Evolutionary conservation across 2,113 vertebrate species (phyloP), one percentile per base, ranked within the genome.

Genomic region (Siniperca chuatsi): DNA sequence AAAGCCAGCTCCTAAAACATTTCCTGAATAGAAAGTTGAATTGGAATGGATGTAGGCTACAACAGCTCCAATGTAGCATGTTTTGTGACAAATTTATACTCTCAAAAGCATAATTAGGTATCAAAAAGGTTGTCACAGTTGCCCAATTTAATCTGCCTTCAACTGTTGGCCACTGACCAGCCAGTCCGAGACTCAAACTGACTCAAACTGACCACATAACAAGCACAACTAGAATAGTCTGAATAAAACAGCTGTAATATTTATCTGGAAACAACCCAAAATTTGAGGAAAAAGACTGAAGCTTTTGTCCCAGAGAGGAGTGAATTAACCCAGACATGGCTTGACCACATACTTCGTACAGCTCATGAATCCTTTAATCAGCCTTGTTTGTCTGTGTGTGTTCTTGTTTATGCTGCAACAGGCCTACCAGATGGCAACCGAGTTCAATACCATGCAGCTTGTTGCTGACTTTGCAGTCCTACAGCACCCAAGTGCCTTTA

Each of bases 381-480:
- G 33, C 76, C 71, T 33, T 68, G 90, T 87, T 90, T 88, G 79
- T 76, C 71, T 20, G 23, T 85, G 85, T 87, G 80, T 75, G 81
- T 87, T 90, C 87, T 85, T 93, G 87, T 93, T 93, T 89, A 86
- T 73, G n/a, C 50, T 62, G 68, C 68, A 64, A 54, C 54, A 46
- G 79, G 64, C 58, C 58, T 7, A 69, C 75, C 84, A 89, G 86
- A 81, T 82, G 83, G 83, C 66, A 79, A 15, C 37, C 1, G 35
- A 78, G 55, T 81, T 80, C 33, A 72, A 23, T 67, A 55, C 80
- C 78, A 75, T 18, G n/a, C 71, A 72, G 46, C 29, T 21, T 35
- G 7, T 72, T 58, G 69, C 70, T 61, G 61, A 83, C 46, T 21
- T 0, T 23, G 35, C 71, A 64, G 33, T 16, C 42, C n/a, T 8